Evolutionary conservation across 2,113 vertebrate genomes (phyloP).

Genomic region (Thalassarche chlororhynchos): DNA sequence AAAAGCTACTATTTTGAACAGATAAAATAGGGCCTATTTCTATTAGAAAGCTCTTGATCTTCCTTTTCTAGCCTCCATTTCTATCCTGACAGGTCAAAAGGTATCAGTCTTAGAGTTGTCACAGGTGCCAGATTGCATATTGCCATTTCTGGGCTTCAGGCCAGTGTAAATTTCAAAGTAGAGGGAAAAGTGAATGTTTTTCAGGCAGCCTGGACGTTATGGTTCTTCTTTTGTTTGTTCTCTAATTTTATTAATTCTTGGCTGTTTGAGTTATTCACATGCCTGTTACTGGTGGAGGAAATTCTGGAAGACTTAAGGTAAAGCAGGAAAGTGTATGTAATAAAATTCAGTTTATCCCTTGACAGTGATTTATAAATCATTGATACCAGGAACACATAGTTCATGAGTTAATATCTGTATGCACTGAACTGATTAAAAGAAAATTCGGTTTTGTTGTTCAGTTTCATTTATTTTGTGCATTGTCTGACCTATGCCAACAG

Average conservation of each 20-base stretch:
- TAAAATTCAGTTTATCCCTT: background rate
- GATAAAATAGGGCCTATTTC: background rate
- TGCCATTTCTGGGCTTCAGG: conserved; percentile 32
- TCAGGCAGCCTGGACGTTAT: background rate
- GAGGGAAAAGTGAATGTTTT: background rate
- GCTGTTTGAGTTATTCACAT: background rate
- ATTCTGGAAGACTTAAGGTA: background rate
- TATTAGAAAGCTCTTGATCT: background rate
- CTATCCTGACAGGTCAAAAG: background rate
- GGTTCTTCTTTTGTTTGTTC: background rate
- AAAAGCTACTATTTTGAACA: background rate
- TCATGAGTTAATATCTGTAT: background rate
- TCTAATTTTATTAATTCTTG: background rate
- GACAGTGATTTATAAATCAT: background rate
- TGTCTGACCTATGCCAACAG: background rate
- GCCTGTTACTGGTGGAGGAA: background rate
- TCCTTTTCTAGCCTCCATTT: background rate
- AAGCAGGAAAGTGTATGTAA: background rate
- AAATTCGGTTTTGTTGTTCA: background rate
- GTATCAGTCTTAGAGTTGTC: background rate
- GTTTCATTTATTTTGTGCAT: background rate
- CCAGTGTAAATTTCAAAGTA: conserved; percentile 27
- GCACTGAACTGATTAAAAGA: background rate
- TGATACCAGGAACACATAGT: background rate
- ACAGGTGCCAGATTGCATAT: conserved; percentile 2